phyloP scores from a whole-genome alignment of 2,113 vertebrate species.

The Lipotes vexillifer region DNA sequence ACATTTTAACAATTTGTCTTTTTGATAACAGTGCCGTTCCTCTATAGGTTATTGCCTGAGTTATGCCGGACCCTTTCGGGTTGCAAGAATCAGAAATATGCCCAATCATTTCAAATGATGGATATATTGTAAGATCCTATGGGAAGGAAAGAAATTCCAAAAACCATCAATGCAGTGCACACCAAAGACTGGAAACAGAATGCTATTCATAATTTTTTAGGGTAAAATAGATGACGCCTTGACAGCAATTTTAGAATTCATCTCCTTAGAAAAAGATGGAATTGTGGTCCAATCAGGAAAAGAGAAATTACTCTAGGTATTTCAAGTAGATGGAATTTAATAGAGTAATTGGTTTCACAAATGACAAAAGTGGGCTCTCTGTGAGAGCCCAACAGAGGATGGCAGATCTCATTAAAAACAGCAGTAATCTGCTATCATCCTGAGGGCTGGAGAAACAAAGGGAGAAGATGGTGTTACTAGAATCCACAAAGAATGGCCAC shows the following conservation, averaged over 20 bases:
- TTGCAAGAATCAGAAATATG: background rate
- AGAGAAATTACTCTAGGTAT: background rate
- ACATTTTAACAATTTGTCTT: background rate
- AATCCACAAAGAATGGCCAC: background rate
- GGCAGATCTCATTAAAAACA: background rate
- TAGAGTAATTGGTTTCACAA: background rate
- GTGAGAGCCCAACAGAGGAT: background rate
- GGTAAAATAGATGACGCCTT: background rate
- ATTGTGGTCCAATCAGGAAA: background rate
- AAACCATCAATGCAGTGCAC: background rate
- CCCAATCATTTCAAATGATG: background rate
- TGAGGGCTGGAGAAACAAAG: background rate
- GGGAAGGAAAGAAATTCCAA: background rate
- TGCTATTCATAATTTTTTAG: background rate
- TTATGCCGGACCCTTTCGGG: background rate
- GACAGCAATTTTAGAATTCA: background rate
- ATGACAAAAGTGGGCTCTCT: background rate
- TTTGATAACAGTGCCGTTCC: background rate
- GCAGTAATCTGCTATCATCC: background rate
- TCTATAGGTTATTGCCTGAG: background rate
- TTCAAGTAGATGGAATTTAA: constrained; percentile 7
- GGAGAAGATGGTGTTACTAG: background rate
- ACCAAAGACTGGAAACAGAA: background rate
- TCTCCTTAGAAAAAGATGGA: background rate
- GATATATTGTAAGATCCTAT: background rate